Percentiles rank a stretch among this genome's conserved stretches.
Evolutionary conservation across 2,888 invertebrate species (phyloP).

Genomic region (Calameuta pallipes): DNA sequence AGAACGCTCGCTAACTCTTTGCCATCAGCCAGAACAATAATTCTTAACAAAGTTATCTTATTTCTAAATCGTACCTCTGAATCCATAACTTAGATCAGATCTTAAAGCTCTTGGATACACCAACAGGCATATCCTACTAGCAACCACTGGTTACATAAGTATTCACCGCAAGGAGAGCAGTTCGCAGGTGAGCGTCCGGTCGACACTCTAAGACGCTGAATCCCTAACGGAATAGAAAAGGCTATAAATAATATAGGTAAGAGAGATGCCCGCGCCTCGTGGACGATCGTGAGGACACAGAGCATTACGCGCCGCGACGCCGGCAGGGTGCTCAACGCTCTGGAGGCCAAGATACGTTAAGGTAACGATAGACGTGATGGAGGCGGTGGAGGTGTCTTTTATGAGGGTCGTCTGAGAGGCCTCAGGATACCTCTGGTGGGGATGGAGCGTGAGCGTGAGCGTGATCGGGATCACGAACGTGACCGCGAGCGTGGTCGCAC

Average conservation of each 20-base stretch:
- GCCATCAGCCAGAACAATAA: neutral
- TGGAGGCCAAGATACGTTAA: constrained; percentile 2
- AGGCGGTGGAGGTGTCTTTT: constrained; percentile 74
- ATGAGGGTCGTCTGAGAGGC: neutral
- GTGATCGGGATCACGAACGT: constrained; percentile 68
- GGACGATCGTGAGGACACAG: constrained; percentile 19
- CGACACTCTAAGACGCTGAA: neutral
- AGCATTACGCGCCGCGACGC: constrained; percentile 20
- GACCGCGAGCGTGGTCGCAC: constrained; percentile 74
- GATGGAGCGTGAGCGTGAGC: constrained; percentile 77
- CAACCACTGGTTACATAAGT: neutral
- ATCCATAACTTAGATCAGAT: neutral
- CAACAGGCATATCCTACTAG: neutral
- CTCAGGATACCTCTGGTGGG: constrained; percentile 43
- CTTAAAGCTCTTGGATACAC: neutral
- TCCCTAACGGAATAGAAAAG: constrained; percentile 6
- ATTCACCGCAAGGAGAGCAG: neutral
- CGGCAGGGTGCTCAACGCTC: constrained; percentile 13
- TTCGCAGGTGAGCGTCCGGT: neutral
- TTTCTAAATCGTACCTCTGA: neutral
- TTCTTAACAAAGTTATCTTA: neutral
- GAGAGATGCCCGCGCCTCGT: constrained; percentile 14
- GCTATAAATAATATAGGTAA: constrained; percentile 22
- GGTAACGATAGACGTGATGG: constrained; percentile 60
- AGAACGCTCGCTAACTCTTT: neutral